Evolutionary conservation across 2,888 invertebrate genomes (phyloP), one percentile per base, ranked within the genome.

Genomic region (Adelognathus sp.): DNA sequence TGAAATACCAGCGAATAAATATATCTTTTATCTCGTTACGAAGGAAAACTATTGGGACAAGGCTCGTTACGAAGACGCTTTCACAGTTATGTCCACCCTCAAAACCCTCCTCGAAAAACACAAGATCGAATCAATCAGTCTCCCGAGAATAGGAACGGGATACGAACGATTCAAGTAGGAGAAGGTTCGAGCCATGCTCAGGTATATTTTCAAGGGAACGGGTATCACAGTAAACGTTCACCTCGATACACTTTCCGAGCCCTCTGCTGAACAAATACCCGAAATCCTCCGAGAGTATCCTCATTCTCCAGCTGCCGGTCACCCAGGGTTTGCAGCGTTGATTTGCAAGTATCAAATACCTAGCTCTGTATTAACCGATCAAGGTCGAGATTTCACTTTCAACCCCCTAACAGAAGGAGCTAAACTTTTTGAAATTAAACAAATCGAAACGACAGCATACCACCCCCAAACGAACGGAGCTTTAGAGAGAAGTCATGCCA

Each of bases 401-500:
- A 61, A 54, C 11, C 24, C 88, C 9, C 58, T 90, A 1, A 84
- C 86, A 75, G 76, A 88, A 67, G 44, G 86, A 9, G 69, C 81
- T 0, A 86, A 85, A 82, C 44, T 86, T 5, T 85, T 89, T 46
- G 85, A 86, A 79, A 87, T 87, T 1, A 84, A 86, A 74, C 82
- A 88, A 61, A 80, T 88, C 11, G 75, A 83, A 36, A 86, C 84
- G 2, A 86, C 85, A 16, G 82, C 86, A 0, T 88, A 88, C 75
- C 84, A 86, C 70, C 87, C 87, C 1, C 84, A 88, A 82, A 81
- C 78, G 7, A 89, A 88, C 46, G 87, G 88, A 6, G 82, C 84
- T 1, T 56, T 88, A 6, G 90, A 90, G 80, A 73, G 90, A 21
- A 83, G 81, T 29, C 88, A 91, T 70, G n/a, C n/a, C n/a, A n/a